Percentiles rank a stretch among this genome's conserved stretches.
phyloP scores from a whole-genome alignment of 1,140 invertebrate genomes.

The Samia ricini region DNA sequence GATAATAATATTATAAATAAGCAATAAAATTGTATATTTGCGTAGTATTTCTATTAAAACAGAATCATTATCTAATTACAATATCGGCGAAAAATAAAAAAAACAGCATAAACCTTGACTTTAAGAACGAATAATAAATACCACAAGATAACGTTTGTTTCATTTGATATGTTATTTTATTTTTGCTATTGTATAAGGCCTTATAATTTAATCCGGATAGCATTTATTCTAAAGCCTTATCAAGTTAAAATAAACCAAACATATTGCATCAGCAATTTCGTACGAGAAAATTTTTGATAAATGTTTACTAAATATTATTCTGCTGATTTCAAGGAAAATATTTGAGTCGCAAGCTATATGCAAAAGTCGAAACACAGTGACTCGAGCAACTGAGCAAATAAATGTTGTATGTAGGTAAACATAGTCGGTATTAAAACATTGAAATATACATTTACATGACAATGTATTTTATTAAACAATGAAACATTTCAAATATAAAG shows the following conservation, averaged over 20 bases:
- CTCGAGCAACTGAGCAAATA: not conserved
- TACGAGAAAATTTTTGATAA: too few species aligned
- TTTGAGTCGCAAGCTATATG: not conserved
- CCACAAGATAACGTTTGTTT: too few species aligned
- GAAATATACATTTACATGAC: not conserved
- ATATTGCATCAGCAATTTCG: too few species aligned
- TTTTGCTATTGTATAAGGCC: too few species aligned
- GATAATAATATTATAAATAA: too few species aligned
- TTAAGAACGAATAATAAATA: too few species aligned
- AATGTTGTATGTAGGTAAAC: not conserved
- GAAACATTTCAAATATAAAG: not conserved
- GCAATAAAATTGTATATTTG: too few species aligned
- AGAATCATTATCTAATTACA: not conserved
- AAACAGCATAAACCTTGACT: not conserved
- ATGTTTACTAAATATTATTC: not conserved
- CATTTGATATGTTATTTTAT: too few species aligned
- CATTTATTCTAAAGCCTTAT: too few species aligned
- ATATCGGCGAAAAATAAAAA: not conserved
- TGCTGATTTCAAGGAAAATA: not conserved
- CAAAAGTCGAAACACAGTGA: not conserved
- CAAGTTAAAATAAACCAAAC: too few species aligned
- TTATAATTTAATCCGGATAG: too few species aligned
- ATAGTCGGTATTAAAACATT: not conserved
- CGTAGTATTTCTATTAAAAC: not conserved
- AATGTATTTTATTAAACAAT: not conserved